A percentile compares a stretch with the other conserved stretches of the same genome.
These are phyloP conservation scores for Bolborhynchus lineola DNA, from an alignment of 2,113 vertebrate genomes.

Conservation along the genomic window DNA sequence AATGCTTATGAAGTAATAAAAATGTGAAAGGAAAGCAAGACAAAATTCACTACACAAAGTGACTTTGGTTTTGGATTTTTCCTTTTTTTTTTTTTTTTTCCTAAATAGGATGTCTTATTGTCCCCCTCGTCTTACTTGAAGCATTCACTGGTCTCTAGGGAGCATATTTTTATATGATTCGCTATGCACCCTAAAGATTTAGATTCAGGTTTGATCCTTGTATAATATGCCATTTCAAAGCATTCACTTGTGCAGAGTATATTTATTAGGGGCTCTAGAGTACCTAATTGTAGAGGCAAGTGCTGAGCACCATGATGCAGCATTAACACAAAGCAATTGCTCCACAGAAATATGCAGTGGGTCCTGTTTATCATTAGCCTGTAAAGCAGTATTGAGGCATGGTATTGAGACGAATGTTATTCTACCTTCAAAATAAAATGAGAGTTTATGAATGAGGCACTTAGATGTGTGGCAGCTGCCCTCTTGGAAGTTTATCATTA, in stretches of 20 bases:
- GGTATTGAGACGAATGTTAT: not conserved
- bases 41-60: slow-evolving; percentile 27
- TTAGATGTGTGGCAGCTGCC: not conserved
- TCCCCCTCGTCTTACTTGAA: not conserved
- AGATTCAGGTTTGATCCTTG: slow-evolving; percentile 35
- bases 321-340: not conserved
- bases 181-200: not conserved
- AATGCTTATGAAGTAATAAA: slow-evolving; percentile 58
- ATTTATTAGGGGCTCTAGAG: not conserved
- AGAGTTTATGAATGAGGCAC: slow-evolving; percentile 10
- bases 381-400: not conserved
- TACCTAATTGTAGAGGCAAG: not conserved
- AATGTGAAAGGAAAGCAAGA: slow-evolving; percentile 42
- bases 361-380: not conserved
- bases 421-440: not conserved
- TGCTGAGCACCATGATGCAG: not conserved
- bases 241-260: not conserved
- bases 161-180: slow-evolving; percentile 11
- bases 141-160: slow-evolving; percentile 4
- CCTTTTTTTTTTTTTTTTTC: not conserved
- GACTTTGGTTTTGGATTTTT: not conserved
- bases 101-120: not conserved
- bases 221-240: not conserved
- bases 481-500: not conserved
- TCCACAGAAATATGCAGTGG: not conserved